Evolutionary conservation across 2,888 invertebrate species (phyloP).

Genomic region (Synergus umbraculus): DNA sequence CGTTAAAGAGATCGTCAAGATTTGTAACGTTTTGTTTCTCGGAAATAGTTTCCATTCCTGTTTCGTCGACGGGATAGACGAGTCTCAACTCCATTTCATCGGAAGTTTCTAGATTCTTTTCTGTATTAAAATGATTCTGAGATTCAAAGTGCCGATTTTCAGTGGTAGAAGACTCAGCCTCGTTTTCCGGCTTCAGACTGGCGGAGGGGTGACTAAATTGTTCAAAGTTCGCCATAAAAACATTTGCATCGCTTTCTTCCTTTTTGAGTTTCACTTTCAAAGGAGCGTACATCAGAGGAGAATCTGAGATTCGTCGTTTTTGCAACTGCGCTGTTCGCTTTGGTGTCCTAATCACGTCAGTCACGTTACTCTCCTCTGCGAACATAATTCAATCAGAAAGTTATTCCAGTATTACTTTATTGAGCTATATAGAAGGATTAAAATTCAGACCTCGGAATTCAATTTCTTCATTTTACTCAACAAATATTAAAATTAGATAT

Average conservation of each 20-base stretch:
- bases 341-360: slow-evolving; percentile 44
- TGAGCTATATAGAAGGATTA: too few species aligned
- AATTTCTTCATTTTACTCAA: too few species aligned
- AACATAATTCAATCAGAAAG: neutral
- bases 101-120: slow-evolving; percentile 43
- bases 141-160: neutral
- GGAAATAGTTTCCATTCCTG: neutral
- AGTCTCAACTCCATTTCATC: slow-evolving; percentile 50
- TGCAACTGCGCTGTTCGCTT: slow-evolving; percentile 46
- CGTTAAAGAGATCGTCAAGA: slow-evolving; percentile 50
- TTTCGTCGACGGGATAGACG: slow-evolving; percentile 39
- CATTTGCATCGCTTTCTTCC: slow-evolving; percentile 45
- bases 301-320: slow-evolving; percentile 52
- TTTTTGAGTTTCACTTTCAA: slow-evolving; percentile 50
- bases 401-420: neutral
- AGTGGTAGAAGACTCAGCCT: neutral
- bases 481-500: too few species aligned
- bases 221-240: slow-evolving; percentile 48
- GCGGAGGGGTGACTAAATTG: slow-evolving; percentile 31
- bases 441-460: too few species aligned
- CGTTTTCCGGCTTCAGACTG: slow-evolving; percentile 37
- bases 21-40: slow-evolving; percentile 43
- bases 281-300: slow-evolving; percentile 50
- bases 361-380: neutral
- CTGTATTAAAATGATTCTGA: slow-evolving; percentile 45